Evolutionary conservation across 2,113 vertebrate genomes (phyloP), one percentile per base, ranked within the genome.

Genomic region (Aphyosemion australe): DNA sequence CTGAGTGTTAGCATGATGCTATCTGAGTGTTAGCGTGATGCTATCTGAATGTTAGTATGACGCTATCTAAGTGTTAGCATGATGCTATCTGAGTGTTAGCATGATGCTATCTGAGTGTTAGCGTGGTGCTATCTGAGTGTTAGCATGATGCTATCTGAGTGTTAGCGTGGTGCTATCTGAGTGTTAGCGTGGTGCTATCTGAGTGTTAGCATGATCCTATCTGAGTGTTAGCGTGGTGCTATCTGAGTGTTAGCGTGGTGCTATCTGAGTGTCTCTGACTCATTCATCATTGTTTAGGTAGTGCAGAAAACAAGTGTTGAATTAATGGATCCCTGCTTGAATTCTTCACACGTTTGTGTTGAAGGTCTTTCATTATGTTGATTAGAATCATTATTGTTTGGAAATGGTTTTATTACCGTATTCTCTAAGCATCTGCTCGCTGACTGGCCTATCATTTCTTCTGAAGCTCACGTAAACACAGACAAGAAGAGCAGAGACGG

Each of bases 361-460:
- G 21, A 65, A 55, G 58, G 52, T 21, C 26, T 69, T 79, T 72
- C 58, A 67, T 66, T 46, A 31, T 59, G 16, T 49, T 49, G 49
- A 77, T 74, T 47, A 69, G 59, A 31, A 32, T 66, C 50, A 39
- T 74, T 69, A 77, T 67, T 49, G 50, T 50, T 53, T 53, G 26
- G 63, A 68, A 72, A 74, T 43, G 43, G 42, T 60, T 8, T 76
- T 62, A 69, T 80, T 65, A 12, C 20, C 15, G 20, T 45, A 53
- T 68, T 70, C 54, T 42, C n/a, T 16, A 31, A 39, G 58, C 45
- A 37, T 69, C 66, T 72, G 55, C 18, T 61, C 46, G 19, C 20
- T 14, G 64, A 73, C 67, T 2, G 52, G 31, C 21, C 37, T 8
- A 43, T 26, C 26, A 61, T 20, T 58, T 66, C 47, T 61, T 56